phyloP scores from a whole-genome alignment of 2,888 invertebrate genomes.

The Cremastobaeus sp. region DNA sequence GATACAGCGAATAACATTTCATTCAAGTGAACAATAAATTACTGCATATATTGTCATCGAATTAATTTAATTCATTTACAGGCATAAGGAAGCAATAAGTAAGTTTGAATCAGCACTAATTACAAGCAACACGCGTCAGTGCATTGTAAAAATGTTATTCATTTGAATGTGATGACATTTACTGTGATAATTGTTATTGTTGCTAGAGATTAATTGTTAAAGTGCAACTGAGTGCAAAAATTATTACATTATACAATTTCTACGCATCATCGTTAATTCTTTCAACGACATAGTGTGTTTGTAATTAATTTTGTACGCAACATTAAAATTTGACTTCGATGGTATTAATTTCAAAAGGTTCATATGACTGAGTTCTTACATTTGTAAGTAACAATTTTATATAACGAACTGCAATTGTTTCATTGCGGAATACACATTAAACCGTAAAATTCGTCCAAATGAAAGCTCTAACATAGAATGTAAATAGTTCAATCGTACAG shows the following conservation, averaged over 20 bases:
- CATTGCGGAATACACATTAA: slow-evolving; percentile 22
- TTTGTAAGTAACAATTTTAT: slow-evolving; percentile 48
- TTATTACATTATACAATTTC: slow-evolving; percentile 25
- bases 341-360: slow-evolving; percentile 21
- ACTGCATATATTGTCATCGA: slow-evolving; percentile 27
- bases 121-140: slow-evolving; percentile 16
- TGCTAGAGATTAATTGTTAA: slow-evolving; percentile 50
- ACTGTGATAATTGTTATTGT: slow-evolving; percentile 57
- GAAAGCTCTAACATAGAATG: slow-evolving; percentile 51
- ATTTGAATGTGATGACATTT: slow-evolving; percentile 53
- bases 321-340: slow-evolving; percentile 25
- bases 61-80: slow-evolving; percentile 14
- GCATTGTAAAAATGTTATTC: slow-evolving; percentile 32
- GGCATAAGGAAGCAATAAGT: slow-evolving; percentile 37
- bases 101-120: slow-evolving; percentile 19
- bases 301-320: slow-evolving; percentile 23
- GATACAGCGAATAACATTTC: neutral
- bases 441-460: slow-evolving; percentile 48
- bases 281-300: slow-evolving; percentile 22
- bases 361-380: slow-evolving; percentile 26
- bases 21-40: neutral
- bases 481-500: slow-evolving; percentile 39
- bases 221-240: slow-evolving; percentile 26
- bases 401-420: slow-evolving; percentile 42
- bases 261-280: slow-evolving; percentile 36